Conservation (phyloP, 1,140 invertebrate species). For the Zophobas morio region DNA sequence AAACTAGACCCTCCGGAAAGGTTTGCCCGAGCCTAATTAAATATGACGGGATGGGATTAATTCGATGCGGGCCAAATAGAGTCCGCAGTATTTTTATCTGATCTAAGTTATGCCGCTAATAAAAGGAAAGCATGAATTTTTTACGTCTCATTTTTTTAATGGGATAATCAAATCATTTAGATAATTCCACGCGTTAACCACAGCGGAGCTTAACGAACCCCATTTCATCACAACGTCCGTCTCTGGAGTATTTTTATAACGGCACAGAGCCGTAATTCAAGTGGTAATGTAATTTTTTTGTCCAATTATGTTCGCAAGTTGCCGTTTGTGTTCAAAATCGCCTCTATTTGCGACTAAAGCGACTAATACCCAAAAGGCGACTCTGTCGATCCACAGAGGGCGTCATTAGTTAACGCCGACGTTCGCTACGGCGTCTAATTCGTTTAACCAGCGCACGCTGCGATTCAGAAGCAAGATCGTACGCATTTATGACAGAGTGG, state of each 20-base stretch:
- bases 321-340: too few species aligned
- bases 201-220: slow-evolving; percentile 23
- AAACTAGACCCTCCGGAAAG: not conserved
- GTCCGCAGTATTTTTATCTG: slow-evolving; percentile 7
- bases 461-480: not conserved
- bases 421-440: not conserved
- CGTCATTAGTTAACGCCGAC: slow-evolving; percentile 3
- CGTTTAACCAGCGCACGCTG: slow-evolving; percentile 1
- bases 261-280: not conserved
- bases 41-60: slow-evolving; percentile 12
- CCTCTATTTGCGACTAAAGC: not conserved
- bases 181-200: slow-evolving; percentile 10
- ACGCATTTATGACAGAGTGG: not conserved
- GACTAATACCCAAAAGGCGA: not conserved
- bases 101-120: not conserved
- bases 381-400: not conserved
- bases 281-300: slow-evolving; percentile 20
- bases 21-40: slow-evolving; percentile 20
- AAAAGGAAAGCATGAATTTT: slow-evolving; percentile 13
- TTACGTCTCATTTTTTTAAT: slow-evolving; percentile 17
- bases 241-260: slow-evolving; percentile 17
- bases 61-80: slow-evolving; percentile 1
- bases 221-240: slow-evolving; percentile 11
- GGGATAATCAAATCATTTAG: slow-evolving; percentile 17
- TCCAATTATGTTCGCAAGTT: not conserved